These are phyloP conservation scores for Eonycteris spelaea DNA, from an alignment of 2,113 vertebrate species.

Conservation along the genomic window DNA sequence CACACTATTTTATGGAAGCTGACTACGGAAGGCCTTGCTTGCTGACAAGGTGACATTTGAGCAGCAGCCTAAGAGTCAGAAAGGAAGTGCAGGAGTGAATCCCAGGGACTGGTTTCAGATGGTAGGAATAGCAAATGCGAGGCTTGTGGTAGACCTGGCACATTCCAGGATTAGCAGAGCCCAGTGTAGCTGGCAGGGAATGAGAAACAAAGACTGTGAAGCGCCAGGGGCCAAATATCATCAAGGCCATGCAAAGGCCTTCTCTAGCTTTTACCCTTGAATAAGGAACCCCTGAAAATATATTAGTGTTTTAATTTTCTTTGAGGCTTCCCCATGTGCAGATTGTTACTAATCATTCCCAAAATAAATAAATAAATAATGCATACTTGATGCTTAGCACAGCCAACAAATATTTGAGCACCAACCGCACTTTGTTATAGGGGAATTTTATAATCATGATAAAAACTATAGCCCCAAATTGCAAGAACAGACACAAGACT, in stretches of 20 bases:
- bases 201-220: background rate
- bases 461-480: background rate
- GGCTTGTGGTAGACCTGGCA: background rate
- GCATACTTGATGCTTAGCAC: background rate
- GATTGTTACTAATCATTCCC: background rate
- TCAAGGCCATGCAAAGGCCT: background rate
- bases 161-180: background rate
- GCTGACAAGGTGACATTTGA: background rate
- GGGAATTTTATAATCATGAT: background rate
- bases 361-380: background rate
- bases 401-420: background rate
- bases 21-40: background rate
- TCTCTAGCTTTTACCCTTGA: background rate
- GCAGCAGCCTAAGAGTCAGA: background rate
- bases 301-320: background rate
- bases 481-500: background rate
- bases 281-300: background rate
- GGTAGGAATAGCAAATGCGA: background rate
- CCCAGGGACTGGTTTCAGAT: background rate
- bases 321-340: background rate
- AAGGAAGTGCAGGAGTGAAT: background rate
- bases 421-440: background rate
- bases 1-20: background rate
- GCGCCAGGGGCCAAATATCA: background rate
- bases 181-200: background rate